These are phyloP conservation scores for Arvicanthis niloticus DNA, from an alignment of 2,113 vertebrate genomes.

Conservation along the genomic window DNA sequence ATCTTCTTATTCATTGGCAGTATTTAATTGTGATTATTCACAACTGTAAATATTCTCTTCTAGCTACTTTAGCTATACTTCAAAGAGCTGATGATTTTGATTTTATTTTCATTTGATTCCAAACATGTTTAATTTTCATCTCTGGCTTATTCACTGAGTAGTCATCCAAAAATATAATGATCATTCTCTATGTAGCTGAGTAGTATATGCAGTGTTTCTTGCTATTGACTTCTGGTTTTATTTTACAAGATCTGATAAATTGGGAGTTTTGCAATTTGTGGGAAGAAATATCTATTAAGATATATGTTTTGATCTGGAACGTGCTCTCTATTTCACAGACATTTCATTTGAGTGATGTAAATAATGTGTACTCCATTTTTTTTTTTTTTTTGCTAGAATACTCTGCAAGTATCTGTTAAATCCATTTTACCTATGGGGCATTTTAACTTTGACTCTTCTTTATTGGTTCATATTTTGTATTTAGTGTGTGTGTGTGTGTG, in stretches of 20 bases:
- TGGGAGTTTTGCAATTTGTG: background rate
- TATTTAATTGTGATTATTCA: background rate
- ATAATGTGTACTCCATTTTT: background rate
- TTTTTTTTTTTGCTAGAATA: background rate
- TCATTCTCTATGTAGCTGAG: background rate
- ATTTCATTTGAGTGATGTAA: background rate
- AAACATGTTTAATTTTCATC: background rate
- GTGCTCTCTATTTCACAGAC: background rate
- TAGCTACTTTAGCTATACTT: background rate
- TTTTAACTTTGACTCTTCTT: background rate
- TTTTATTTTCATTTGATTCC: background rate
- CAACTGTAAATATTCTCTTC: background rate
- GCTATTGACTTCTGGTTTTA: background rate
- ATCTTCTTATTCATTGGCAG: background rate
- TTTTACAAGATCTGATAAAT: background rate
- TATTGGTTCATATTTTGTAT: background rate
- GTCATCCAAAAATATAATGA: background rate
- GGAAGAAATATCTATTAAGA: background rate
- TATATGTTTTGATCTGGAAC: background rate
- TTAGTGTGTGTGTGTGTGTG: background rate
- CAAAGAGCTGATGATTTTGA: background rate
- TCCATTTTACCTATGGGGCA: background rate
- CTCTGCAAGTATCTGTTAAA: too few relatives aligned
- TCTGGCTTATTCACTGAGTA: background rate
- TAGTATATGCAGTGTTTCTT: background rate